These are phyloP conservation scores for Phortica variegata DNA, from an alignment of 1,140 invertebrate genomes.

Conservation along the genomic window DNA sequence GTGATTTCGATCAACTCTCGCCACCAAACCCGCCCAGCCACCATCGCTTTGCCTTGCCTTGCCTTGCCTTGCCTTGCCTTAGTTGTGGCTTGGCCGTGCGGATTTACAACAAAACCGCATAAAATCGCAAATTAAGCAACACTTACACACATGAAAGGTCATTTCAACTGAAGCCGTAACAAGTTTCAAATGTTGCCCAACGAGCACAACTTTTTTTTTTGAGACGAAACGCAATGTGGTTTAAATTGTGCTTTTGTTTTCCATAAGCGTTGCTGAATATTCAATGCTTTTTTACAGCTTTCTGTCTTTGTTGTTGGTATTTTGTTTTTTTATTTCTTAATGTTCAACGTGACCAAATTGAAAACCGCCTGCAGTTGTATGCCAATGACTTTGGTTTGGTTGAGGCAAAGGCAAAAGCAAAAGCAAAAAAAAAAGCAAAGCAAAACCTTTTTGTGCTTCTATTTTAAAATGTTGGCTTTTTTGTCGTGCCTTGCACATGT, in stretches of 20 bases:
- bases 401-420: too few species aligned
- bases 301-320: constrained; percentile 20
- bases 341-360: constrained; percentile 38
- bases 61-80: constrained; percentile 40
- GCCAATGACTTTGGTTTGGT: too few species aligned
- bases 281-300: not conserved
- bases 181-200: too few species aligned
- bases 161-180: too few species aligned
- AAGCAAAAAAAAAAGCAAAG: too few species aligned
- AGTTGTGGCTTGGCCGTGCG: constrained; percentile 7
- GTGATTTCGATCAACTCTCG: not conserved
- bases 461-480: too few species aligned
- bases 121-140: constrained; percentile 48
- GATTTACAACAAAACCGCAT: constrained; percentile 17
- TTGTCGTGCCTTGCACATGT: too few species aligned
- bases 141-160: too few species aligned
- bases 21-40: not conserved
- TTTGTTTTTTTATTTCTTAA: not conserved
- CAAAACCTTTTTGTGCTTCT: too few species aligned
- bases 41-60: constrained; percentile 10
- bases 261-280: too few species aligned
- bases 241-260: too few species aligned
- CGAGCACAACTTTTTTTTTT: constrained; percentile 40
- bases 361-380: constrained; percentile 51
- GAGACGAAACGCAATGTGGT: constrained; percentile 37